A percentile compares a stretch with the other conserved stretches of the same genome.
Conservation (phyloP, 2,797 vertebrate species). For the Malacoraja senta region DNA sequence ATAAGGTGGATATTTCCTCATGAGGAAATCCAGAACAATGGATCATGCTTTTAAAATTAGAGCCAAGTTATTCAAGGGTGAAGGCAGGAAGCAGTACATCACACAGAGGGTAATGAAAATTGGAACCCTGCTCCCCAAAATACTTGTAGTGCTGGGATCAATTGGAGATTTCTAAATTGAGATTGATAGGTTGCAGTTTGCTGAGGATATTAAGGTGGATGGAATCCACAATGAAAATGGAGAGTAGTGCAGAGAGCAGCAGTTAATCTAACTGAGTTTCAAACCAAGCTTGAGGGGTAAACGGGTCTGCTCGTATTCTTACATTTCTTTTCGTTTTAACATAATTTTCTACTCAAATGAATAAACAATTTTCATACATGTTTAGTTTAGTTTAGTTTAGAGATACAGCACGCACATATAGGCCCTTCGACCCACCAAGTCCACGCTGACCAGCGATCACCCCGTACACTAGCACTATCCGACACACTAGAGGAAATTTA, state of each 20-base stretch:
- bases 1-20: not conserved
- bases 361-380: not conserved
- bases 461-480: too few species aligned
- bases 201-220: too few species aligned
- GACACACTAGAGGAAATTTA: too few species aligned
- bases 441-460: too few species aligned
- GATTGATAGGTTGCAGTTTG: too few species aligned
- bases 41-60: not conserved
- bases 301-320: not conserved
- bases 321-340: not conserved
- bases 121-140: not conserved
- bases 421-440: too few species aligned
- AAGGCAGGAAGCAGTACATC: not conserved
- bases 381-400: too few species aligned
- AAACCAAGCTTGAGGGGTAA: not conserved
- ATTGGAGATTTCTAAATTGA: not conserved
- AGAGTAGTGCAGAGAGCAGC: too few species aligned
- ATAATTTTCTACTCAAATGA: not conserved
- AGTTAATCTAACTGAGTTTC: not conserved
- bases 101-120: not conserved
- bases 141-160: not conserved
- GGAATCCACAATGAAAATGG: too few species aligned
- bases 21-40: not conserved
- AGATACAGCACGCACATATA: too few species aligned
- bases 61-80: not conserved